Evolutionary conservation across 2,113 vertebrate species (phyloP), one percentile per base, ranked within the genome.

Genomic region (Notiomystis cincta): DNA sequence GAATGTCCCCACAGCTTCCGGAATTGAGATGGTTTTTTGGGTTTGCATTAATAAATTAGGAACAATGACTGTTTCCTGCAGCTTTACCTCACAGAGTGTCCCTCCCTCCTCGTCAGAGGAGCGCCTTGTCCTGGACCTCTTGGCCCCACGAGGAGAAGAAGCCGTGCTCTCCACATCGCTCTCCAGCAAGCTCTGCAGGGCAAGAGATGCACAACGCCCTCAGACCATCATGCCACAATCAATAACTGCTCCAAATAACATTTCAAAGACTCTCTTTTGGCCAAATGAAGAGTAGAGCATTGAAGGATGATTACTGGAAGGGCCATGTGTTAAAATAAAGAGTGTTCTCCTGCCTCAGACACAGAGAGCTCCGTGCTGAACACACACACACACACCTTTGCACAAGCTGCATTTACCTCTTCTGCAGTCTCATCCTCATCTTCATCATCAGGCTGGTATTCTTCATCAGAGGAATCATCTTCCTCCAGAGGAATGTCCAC

Each of bases 401-500:
- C 15, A 48, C 30, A 35, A 66, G 30, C 22, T 76, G 66, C 20
- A 10, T 30, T 88, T 61, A 99, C 99, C 98, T 99, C 99, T 58
- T 99, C 99, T 12, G 98, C 98, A 3, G 99, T 99, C 91, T 99
- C 99, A 51, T 99, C 99, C 53, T 99, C 99, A 38, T 99, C 99
- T 5, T 99, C 99, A 31, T 99, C 99, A 28, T 99, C 99, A 33
- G 99, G 99, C 84, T 98, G 98, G 95, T 99, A 99, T 81, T 99
- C 99, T 95, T 99, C 99, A 96, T 99, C 99, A 37, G 99, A 99
- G 0, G 99, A 99, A 84, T 99, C 99, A 42, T 99, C 99, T 11
- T 99, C 99, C 93, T 99, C 98, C 3, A 99, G 98, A 7, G 98
- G 98, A 77, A 99, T 99, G 94, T 99, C 99, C n/a, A 99, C 99